Evolutionary conservation across 2,888 invertebrate species (phyloP).

Genomic region (Blastobasis lacticolella): DNA sequence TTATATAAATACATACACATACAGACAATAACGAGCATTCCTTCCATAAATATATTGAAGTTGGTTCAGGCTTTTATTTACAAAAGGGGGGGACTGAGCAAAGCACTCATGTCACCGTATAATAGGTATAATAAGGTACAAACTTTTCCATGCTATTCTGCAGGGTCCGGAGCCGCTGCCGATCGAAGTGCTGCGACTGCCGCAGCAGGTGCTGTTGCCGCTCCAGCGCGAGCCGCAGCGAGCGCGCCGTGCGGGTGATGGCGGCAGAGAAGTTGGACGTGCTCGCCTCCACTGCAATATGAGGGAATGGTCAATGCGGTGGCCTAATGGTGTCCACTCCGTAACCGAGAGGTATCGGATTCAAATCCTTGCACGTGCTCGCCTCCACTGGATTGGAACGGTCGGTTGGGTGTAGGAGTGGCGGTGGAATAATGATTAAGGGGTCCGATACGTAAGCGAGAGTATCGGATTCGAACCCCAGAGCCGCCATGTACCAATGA

Average conservation of each 20-base stretch:
- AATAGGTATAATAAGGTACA: slow-evolving; percentile 6
- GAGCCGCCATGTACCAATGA: too few relatives aligned
- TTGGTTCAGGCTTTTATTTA: not conserved
- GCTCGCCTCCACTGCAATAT: slow-evolving; percentile 37
- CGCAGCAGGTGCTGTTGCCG: slow-evolving; percentile 34
- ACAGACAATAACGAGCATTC: not conserved
- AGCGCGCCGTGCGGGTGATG: slow-evolving; percentile 31
- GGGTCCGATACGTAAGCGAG: not conserved
- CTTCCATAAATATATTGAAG: not conserved
- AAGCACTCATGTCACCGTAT: not conserved
- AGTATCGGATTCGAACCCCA: not conserved
- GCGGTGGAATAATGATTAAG: not conserved
- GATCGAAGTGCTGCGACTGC: slow-evolving; percentile 8
- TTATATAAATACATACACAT: too few relatives aligned
- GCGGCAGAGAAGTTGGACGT: slow-evolving; percentile 33
- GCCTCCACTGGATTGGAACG: not conserved
- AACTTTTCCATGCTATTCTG: slow-evolving; percentile 43
- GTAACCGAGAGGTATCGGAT: not conserved
- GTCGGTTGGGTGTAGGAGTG: not conserved
- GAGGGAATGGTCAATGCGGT: too few relatives aligned
- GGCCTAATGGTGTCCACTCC: too few relatives aligned
- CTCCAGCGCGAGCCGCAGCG: slow-evolving; percentile 37
- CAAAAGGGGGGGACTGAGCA: not conserved
- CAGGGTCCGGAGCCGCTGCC: slow-evolving; percentile 13
- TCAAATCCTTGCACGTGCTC: not conserved